These are phyloP conservation scores for Alviniconcha marisindica DNA, from an alignment of 1,140 invertebrate species.

Conservation along the genomic window DNA sequence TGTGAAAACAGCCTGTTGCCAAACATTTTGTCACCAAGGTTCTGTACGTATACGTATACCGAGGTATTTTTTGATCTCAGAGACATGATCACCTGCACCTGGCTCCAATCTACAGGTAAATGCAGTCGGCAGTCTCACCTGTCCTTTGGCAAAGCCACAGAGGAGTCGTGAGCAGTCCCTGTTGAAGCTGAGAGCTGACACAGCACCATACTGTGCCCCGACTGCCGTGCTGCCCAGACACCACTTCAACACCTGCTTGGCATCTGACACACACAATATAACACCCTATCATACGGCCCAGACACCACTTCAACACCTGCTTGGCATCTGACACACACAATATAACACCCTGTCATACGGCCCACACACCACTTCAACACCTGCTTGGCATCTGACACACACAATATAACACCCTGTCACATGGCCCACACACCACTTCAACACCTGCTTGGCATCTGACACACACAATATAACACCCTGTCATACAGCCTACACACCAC, in stretches of 20 bases:
- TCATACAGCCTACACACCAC: too few species aligned
- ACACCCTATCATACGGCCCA: conserved; percentile 70
- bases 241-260: conserved; percentile 84
- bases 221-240: conserved; percentile 81
- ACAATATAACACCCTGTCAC: too few species aligned
- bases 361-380: conserved; percentile 87
- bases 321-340: conserved; percentile 70
- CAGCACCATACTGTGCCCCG: conserved; percentile 81
- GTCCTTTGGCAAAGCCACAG: conserved; percentile 91
- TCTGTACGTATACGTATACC: too few species aligned
- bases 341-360: too few species aligned
- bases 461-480: too few species aligned
- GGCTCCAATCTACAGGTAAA: too few species aligned
- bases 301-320: conserved; percentile 86
- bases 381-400: conserved; percentile 74
- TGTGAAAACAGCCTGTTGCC: too few species aligned
- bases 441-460: too few species aligned
- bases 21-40: too few species aligned
- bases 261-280: conserved; percentile 64
- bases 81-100: too few species aligned
- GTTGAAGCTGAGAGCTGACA: conserved; percentile 91
- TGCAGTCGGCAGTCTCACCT: conserved; percentile 78
- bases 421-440: too few species aligned
- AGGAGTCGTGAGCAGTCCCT: conserved; percentile 90
- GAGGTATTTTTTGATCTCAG: too few species aligned